Evolutionary conservation across 2,888 invertebrate species (phyloP), one percentile per base, ranked within the genome.

Genomic region (Drosophila barbarae): DNA sequence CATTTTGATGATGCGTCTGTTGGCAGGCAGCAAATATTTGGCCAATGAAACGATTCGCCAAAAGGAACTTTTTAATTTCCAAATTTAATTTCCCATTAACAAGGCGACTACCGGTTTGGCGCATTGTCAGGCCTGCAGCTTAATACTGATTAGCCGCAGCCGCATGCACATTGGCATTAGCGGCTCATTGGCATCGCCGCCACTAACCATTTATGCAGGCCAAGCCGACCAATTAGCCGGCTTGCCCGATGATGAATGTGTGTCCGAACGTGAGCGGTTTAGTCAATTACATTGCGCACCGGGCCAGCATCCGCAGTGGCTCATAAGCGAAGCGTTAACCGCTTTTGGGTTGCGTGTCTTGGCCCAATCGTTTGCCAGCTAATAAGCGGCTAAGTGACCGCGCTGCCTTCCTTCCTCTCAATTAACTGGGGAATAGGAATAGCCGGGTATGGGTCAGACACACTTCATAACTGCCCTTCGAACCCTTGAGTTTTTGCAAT

Each of bases 131-230:
- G 2, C 23, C 23, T 23, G 23, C 68, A 28, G 58, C 60, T 61
- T 73, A 50, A 71, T 70, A 79, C 55, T 78, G 72, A 82, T 78
- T 78, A 84, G 79, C 70, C 65, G 59, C 71, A 68, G 79, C 70
- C 70, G 39, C 68, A 61, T 51, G 58, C 68, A 51, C 68, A 66
- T 66, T 56, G 66, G 55, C 67, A 55, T 66, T 49, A 50, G 52
- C 64, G 38, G 51, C 36, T 51, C 42, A 21, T 23, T 51, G 49
- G 32, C 41, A 55, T 34, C 66, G 41, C 58, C 73, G 54, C 57
- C 58, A 34, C 67, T 39, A 67, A 53, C 52, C 77, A 72, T 71
- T 77, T 71, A 72, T 69, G 80, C 38, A 15, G 68, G 59, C 72
- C 69, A 59, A 61, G 63, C 55, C 55, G 68, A 57, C 63, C 77